Percentiles rank a stretch among this genome's conserved stretches.
phyloP scores from a whole-genome alignment of 2,888 invertebrate species.

The Hydrotaea cyrtoneurina region DNA sequence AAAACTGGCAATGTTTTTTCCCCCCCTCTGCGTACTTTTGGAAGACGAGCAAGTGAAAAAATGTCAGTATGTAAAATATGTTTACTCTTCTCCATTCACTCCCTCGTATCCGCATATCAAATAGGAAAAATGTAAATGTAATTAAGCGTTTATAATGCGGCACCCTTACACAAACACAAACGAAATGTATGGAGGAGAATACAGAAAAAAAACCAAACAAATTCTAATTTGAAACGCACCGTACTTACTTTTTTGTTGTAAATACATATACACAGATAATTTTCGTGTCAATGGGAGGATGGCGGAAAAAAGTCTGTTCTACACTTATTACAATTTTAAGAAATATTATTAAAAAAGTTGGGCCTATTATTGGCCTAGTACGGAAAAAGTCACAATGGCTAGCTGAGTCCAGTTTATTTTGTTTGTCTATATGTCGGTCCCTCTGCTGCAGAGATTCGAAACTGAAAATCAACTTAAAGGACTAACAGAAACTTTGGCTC shows the following conservation, averaged over 20 bases:
- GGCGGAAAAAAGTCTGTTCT: neutral
- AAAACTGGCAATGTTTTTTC: conserved; percentile 60
- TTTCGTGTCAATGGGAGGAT: neutral
- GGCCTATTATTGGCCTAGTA: too few species aligned
- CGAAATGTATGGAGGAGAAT: neutral
- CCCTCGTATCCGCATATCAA: conserved; percentile 54
- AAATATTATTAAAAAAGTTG: too few species aligned
- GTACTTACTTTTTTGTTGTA: conserved; percentile 2
- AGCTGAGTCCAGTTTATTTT: too few species aligned
- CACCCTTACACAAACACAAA: conserved; percentile 61
- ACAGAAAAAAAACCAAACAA: conserved; percentile 40
- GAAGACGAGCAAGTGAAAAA: conserved; percentile 20
- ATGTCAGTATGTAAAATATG: conserved; percentile 58
- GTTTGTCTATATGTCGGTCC: too few species aligned
- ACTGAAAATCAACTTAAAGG: too few species aligned
- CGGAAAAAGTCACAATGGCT: too few species aligned
- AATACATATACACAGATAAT: too few species aligned
- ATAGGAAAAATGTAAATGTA: conserved; percentile 66
- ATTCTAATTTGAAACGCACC: conserved; percentile 59
- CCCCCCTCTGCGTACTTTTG: conserved; percentile 25
- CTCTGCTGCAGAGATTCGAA: too few species aligned
- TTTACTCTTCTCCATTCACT: conserved; percentile 37
- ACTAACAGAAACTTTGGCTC: too few species aligned
- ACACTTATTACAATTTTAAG: too few species aligned
- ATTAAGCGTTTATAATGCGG: conserved; percentile 69